These are phyloP conservation scores for Macquaria ambigua DNA, from an alignment of 2,113 vertebrate genomes.

Conservation along the genomic window DNA sequence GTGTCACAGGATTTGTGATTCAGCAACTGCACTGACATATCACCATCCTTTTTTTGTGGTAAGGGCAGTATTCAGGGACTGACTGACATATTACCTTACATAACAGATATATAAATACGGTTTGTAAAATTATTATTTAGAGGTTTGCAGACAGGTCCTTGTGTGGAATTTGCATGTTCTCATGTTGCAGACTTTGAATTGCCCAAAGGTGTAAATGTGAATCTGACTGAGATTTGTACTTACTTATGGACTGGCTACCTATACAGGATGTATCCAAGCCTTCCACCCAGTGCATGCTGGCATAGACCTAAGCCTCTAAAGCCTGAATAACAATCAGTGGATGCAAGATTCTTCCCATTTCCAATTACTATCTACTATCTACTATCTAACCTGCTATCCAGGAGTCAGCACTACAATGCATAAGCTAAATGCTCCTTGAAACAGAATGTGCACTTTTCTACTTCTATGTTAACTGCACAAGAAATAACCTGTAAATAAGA, in stretches of 20 bases:
- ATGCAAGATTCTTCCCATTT: neutral
- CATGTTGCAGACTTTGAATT: neutral
- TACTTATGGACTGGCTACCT: neutral
- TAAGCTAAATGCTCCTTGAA: neutral
- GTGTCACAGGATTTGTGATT: constrained; percentile 7
- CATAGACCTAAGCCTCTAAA: neutral
- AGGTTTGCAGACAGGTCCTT: neutral
- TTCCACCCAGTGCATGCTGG: neutral
- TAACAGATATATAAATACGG: neutral
- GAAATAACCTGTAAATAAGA: neutral
- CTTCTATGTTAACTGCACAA: neutral
- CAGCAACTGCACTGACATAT: neutral
- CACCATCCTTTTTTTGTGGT: neutral
- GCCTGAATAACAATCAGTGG: neutral
- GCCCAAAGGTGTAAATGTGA: neutral
- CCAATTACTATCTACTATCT: too few species aligned
- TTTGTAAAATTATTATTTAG: neutral
- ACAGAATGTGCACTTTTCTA: too few species aligned
- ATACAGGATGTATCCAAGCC: neutral
- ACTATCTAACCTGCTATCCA: neutral
- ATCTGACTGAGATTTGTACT: neutral
- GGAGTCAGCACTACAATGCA: neutral
- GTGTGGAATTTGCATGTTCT: neutral
- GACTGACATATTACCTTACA: neutral
- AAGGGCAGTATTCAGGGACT: neutral